A percentile compares a stretch with the other conserved stretches of the same genome.
These are phyloP conservation scores for Lochmaea capreae DNA, from an alignment of 2,888 invertebrate genomes.

Conservation along the genomic window DNA sequence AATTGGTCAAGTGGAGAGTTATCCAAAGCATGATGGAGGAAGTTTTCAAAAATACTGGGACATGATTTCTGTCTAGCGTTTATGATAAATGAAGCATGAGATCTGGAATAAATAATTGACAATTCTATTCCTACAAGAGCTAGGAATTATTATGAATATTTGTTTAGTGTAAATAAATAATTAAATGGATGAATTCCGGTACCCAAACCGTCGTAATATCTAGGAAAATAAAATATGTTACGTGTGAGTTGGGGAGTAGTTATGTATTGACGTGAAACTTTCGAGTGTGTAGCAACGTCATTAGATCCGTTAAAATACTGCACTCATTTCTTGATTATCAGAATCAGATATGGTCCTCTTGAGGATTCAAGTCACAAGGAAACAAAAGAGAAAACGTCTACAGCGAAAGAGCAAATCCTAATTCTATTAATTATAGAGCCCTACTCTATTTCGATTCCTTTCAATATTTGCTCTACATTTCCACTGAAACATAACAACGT, in stretches of 20 bases:
- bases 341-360: conserved; percentile 45
- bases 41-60: too few relatives aligned
- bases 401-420: conserved; percentile 52
- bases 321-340: conserved; percentile 43
- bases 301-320: conserved; percentile 31
- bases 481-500: conserved; percentile 25
- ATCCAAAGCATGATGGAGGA: too few relatives aligned
- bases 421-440: conserved; percentile 53
- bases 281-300: conserved; percentile 22
- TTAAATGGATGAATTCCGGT: background rate
- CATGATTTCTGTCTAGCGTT: too few relatives aligned
- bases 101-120: too few relatives aligned
- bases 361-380: conserved; percentile 45
- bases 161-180: too few relatives aligned
- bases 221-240: background rate
- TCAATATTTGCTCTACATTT: conserved; percentile 35
- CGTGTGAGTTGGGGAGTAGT: background rate
- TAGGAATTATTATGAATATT: too few relatives aligned
- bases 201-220: background rate
- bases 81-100: too few relatives aligned
- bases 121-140: too few relatives aligned
- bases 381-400: conserved; percentile 39
- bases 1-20: too few relatives aligned
- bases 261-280: background rate
- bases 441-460: conserved; percentile 44